Evolutionary conservation across 2,888 invertebrate genomes (phyloP), one percentile per base, ranked within the genome.

Genomic region (Drosophila cognata): DNA sequence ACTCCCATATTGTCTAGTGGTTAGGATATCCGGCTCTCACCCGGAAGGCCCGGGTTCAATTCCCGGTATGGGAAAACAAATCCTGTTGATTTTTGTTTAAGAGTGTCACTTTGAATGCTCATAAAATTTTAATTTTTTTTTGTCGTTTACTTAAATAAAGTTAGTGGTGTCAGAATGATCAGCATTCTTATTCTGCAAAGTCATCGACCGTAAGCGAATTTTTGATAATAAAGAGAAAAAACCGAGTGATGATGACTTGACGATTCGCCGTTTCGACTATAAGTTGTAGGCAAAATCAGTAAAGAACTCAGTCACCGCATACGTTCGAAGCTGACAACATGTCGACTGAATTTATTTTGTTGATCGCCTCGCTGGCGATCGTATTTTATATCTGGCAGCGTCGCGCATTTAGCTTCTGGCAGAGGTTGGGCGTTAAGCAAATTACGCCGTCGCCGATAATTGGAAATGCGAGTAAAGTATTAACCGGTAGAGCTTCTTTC

Each of bases 41-140:
- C 93, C 92, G 92, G 93, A 91, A 93, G 93, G 96, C 96, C 96
- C 96, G 96, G 96, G 96, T 96, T 96, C 96, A 96, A 96, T 96
- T 96, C 96, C 96, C 97, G 96, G 96, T 97, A 96, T 97, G 96
- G 97, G 96, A 96, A 93, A 31, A 1, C 21, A 21, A 21, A 21
- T 21, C 21, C 21, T 1, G 21, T 21, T 21, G 21, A 1, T 21
- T 21, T 21, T 21, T 21, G 21, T 21, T 21, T 21, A 21, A 21
- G 21, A 21, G 21, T 1, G 21, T 21, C 21, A 21, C 1, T 21
- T 21, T 21, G 21, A 1, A 21, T 21, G 21, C 21, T 21, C 1
- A 21, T 21, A 21, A 21, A 21, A 21, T 35, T 13, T 35, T 13
- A 13, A 0, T 35, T 35, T 13, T 13, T 35, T 35, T 1, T 21